Percentiles rank a stretch among this genome's conserved stretches.
These are phyloP conservation scores for Noctua janthina DNA, from an alignment of 2,888 invertebrate species.

Conservation along the genomic window DNA sequence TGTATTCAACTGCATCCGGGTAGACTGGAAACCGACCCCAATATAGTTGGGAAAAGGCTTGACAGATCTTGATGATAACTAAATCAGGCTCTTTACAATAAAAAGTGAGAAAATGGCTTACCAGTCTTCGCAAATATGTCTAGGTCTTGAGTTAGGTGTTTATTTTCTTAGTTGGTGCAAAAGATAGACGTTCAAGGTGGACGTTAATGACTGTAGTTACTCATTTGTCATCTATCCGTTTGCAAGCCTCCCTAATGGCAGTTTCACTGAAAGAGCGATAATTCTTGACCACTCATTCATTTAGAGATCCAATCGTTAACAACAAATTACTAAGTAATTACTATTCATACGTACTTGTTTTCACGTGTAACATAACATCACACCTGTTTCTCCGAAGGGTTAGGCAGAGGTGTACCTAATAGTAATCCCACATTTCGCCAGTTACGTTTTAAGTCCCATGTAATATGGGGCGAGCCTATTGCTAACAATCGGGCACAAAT, in stretches of 20 bases:
- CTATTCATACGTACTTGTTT: background rate
- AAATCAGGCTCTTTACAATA: background rate
- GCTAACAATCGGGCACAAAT: no score
- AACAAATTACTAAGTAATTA: slow-evolving; percentile 1
- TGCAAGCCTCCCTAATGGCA: background rate
- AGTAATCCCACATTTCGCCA: background rate
- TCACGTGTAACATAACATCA: background rate
- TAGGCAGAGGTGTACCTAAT: background rate
- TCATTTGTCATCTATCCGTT: background rate
- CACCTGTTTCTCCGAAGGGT: background rate
- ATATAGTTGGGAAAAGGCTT: background rate
- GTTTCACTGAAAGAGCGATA: slow-evolving; percentile 5
- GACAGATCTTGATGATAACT: background rate
- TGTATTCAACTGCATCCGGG: background rate
- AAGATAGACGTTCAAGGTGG: background rate
- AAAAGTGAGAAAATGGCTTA: background rate
- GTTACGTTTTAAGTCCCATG: background rate
- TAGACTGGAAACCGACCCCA: background rate
- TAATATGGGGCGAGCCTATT: background rate
- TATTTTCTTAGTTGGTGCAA: background rate
- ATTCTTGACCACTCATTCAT: slow-evolving; percentile 7
- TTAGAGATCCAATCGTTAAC: background rate
- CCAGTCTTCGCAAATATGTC: background rate
- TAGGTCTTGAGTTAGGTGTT: background rate
- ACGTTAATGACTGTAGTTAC: background rate